phyloP scores from a whole-genome alignment of 2,113 vertebrate genomes.

The Rattus norvegicus region GRCr8 NC_086020.1:155130001-155130500 shows the following conservation, averaged over 20 bases:
- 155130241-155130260: background rate
- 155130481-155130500: background rate
- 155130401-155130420: background rate
- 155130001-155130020: background rate
- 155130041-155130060: constrained; percentile 47
- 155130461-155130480: background rate
- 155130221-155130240: background rate
- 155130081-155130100: constrained; percentile 27
- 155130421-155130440: background rate
- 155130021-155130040: background rate
- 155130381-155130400: background rate
- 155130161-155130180: constrained; percentile 29
- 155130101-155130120: constrained; percentile 49
- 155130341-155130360: background rate
- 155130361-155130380: background rate
- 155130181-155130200: constrained; percentile 23
- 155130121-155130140: constrained; percentile 29
- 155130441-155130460: background rate
- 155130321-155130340: background rate
- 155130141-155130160: background rate
- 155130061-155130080: background rate
- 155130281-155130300: background rate
- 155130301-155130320: background rate
- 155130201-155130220: background rate
- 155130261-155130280: background rate